Evolutionary conservation across 2,113 vertebrate species (phyloP).

Genomic region (Danio rerio): GRCz12tu NC_133191.1:31039501-31040000

Average conservation of each 20-base stretch:
- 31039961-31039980: conserved; percentile 1
- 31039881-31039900: conserved; percentile 21
- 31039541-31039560: too few relatives aligned
- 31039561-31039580: too few relatives aligned
- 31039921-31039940: conserved; percentile 28
- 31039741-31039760: neutral
- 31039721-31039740: conserved; percentile 12
- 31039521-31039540: too few relatives aligned
- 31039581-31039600: neutral
- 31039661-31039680: conserved; percentile 13
- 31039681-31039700: neutral
- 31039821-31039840: conserved; percentile 12
- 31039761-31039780: conserved; percentile 35
- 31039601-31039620: conserved; percentile 11
- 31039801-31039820: conserved; percentile 25
- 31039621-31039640: neutral
- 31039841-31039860: conserved; percentile 34
- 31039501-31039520: too few relatives aligned
- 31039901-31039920: conserved; percentile 38
- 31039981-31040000: neutral
- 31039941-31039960: neutral
- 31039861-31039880: conserved; percentile 34
- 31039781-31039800: neutral
- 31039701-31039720: neutral
- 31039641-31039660: neutral